A percentile compares a stretch with the other conserved stretches of the same genome.
Conservation (phyloP, 2,888 invertebrate genomes). For the Xestia rhomboidea region DNA sequence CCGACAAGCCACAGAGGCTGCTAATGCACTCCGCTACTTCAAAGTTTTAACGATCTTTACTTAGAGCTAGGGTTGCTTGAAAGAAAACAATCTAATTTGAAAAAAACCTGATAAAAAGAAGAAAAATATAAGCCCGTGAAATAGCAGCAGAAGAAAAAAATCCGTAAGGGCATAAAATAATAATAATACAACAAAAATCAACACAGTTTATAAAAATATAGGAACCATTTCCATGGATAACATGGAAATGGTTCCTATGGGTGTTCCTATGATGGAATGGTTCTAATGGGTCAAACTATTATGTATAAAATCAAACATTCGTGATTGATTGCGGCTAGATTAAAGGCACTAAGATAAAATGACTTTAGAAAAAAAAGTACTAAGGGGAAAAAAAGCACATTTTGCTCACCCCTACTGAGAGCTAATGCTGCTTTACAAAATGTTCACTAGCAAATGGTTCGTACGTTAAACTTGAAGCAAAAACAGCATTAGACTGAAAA, state of each 20-base stretch:
- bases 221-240: background rate
- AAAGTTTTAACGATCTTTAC: constrained; percentile 88
- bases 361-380: background rate
- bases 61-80: constrained; percentile 74
- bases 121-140: too few species aligned
- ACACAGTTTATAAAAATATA: background rate
- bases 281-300: background rate
- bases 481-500: constrained; percentile 66
- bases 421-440: constrained; percentile 84
- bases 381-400: background rate
- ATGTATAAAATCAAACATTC: background rate
- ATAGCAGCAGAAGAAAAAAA: background rate
- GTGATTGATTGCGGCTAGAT: background rate
- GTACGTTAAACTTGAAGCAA: constrained; percentile 71
- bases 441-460: constrained; percentile 77
- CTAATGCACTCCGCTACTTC: constrained; percentile 87
- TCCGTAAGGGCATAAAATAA: background rate
- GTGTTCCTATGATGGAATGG: too few species aligned
- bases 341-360: background rate
- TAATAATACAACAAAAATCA: background rate
- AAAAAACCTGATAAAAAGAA: background rate
- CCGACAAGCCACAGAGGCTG: constrained; percentile 62
- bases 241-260: too few species aligned
- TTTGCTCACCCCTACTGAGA: constrained; percentile 70
- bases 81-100: background rate